Evolutionary conservation across 1,140 invertebrate genomes (phyloP).

Genomic region (Drosophila sp.): DNA sequence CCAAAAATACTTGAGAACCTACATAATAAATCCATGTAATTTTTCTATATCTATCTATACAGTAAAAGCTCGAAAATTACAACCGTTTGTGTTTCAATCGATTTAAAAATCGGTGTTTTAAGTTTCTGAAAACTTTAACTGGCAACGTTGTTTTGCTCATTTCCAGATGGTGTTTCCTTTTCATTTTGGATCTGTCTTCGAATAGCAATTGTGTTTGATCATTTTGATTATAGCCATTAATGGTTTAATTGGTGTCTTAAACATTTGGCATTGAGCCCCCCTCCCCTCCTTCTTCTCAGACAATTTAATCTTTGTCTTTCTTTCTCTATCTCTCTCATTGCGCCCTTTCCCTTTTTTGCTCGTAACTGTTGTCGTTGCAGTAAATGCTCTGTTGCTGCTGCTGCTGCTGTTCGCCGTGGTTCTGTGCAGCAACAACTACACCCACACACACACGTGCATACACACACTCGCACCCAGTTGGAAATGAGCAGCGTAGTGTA

Average conservation of each 20-base stretch:
- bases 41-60: no score
- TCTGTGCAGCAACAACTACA: conserved; percentile 26
- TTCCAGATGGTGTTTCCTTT: neutral
- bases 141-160: no score
- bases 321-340: conserved; percentile 1
- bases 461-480: neutral
- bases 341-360: conserved; percentile 40
- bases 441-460: conserved; percentile 49
- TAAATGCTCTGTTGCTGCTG: conserved; percentile 12
- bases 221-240: conserved; percentile 21
- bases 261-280: conserved; percentile 45
- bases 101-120: no score
- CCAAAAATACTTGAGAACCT: no score
- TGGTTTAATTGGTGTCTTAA: conserved; percentile 40
- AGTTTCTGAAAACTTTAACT: no score
- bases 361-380: conserved; percentile 38
- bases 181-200: neutral
- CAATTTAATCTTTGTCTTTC: conserved; percentile 11
- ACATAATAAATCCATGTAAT: no score
- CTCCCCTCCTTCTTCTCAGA: neutral
- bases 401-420: conserved; percentile 31
- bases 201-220: neutral
- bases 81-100: no score
- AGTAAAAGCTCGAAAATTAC: no score
- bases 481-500: neutral